Percentiles rank a stretch among this genome's conserved stretches.
phyloP scores from a whole-genome alignment of 2,888 invertebrate species.

The Hyposoter dolosus region DNA sequence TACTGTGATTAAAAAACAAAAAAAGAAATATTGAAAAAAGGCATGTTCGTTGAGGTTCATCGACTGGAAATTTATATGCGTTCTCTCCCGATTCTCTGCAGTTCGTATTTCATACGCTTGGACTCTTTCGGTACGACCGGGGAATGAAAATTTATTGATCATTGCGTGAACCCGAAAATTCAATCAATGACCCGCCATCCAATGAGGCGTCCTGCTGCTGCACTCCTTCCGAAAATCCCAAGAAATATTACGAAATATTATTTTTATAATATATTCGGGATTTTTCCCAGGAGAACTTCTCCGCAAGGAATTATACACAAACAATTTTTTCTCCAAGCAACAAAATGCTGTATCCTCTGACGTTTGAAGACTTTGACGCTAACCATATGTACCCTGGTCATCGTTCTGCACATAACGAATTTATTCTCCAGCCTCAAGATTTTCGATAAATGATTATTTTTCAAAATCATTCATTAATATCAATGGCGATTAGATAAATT shows the following conservation, averaged over 20 bases:
- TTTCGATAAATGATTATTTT: not conserved
- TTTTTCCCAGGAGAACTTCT: no score
- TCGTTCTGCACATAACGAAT: not conserved
- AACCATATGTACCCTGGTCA: no score
- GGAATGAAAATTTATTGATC: conserved; percentile 49
- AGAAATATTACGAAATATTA: not conserved
- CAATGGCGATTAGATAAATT: not conserved
- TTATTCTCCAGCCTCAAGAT: not conserved
- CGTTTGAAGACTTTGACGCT: no score
- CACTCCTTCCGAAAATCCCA: not conserved
- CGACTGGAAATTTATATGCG: conserved; percentile 46
- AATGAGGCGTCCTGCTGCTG: not conserved
- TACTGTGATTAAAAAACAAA: conserved; percentile 17
- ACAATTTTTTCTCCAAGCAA: no score
- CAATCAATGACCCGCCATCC: not conserved
- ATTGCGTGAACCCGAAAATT: not conserved
- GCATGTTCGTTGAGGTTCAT: conserved; percentile 36
- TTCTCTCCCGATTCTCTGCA: conserved; percentile 5
- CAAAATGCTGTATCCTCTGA: no score
- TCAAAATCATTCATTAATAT: not conserved
- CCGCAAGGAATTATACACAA: no score
- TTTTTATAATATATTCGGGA: not conserved
- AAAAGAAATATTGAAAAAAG: not conserved
- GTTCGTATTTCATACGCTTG: conserved; percentile 8
- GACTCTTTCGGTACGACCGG: not conserved